Percentiles rank a stretch among this genome's conserved stretches.
Conservation (phyloP, 2,888 invertebrate species). For the Hemaris fuciformis region DNA sequence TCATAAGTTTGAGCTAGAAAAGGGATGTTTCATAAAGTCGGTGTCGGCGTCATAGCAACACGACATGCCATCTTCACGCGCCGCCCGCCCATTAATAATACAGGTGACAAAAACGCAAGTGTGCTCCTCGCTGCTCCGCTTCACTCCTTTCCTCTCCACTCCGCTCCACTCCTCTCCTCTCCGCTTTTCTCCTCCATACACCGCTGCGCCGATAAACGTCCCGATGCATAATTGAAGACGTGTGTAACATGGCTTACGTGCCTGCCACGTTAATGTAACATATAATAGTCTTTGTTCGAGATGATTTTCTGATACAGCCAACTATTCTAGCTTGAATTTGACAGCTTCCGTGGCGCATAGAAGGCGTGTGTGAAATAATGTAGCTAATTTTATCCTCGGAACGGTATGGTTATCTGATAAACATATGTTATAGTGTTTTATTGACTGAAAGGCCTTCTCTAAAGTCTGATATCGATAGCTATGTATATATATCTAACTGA, state of each 20-base stretch:
- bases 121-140: conserved; percentile 47
- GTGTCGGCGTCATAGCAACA: conserved; percentile 43
- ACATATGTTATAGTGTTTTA: too few species aligned
- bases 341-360: not conserved
- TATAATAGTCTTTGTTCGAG: conserved; percentile 43
- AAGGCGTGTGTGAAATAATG: too few species aligned
- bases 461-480: too few species aligned
- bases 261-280: conserved; percentile 46
- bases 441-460: too few species aligned
- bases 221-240: conserved; percentile 75
- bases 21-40: conserved; percentile 47
- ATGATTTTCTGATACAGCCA: conserved; percentile 44
- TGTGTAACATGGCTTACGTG: conserved; percentile 55
- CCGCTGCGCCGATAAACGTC: conserved; percentile 63
- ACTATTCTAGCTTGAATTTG: not conserved
- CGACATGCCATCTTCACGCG: conserved; percentile 20
- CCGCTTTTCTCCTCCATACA: conserved; percentile 41
- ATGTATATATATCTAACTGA: too few species aligned
- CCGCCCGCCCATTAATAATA: conserved; percentile 70
- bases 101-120: conserved; percentile 75
- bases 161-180: conserved; percentile 39
- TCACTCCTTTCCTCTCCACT: conserved; percentile 35
- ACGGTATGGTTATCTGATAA: too few species aligned
- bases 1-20: conserved; percentile 43
- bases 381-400: too few species aligned